A percentile compares a stretch with the other conserved stretches of the same genome.
Conservation (phyloP, 2,888 invertebrate species). For the Tribolium freemani region DNA sequence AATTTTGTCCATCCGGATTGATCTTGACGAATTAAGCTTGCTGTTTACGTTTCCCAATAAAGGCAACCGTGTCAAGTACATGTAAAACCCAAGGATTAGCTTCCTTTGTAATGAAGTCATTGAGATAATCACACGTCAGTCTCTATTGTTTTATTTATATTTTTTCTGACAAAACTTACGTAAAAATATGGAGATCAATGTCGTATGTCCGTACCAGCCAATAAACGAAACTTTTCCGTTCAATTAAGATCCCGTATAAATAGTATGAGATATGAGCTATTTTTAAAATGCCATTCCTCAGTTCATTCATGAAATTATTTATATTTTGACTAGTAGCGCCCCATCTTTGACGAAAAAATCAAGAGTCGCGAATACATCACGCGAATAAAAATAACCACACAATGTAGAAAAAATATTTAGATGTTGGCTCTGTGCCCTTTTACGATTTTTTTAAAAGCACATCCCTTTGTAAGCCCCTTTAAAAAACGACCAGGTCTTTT, state of each 20-base stretch:
- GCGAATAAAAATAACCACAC: background rate
- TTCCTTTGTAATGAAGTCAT: conserved; percentile 1
- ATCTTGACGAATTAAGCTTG: background rate
- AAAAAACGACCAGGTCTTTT: background rate
- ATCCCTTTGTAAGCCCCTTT: background rate
- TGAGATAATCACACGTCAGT: conserved; percentile 1
- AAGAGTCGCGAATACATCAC: background rate
- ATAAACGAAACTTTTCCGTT: conserved; percentile 32
- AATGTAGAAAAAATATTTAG: background rate
- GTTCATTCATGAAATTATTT: conserved; percentile 40
- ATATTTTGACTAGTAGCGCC: conserved; percentile 25
- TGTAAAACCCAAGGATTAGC: background rate
- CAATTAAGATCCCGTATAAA: conserved; percentile 34
- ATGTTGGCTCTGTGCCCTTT: background rate
- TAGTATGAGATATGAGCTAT: conserved; percentile 17
- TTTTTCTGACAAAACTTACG: conserved; percentile 14
- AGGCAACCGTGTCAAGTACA: background rate
- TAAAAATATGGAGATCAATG: conserved; percentile 28
- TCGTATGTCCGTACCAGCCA: conserved; percentile 5
- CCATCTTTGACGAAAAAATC: background rate
- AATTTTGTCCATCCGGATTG: background rate
- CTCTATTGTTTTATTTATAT: conserved; percentile 11
- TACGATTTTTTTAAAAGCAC: background rate
- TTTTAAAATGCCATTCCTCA: conserved; percentile 31
- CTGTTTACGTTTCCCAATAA: background rate